Conservation (phyloP, 2,888 invertebrate genomes). For the Lepidonotus clava region DNA sequence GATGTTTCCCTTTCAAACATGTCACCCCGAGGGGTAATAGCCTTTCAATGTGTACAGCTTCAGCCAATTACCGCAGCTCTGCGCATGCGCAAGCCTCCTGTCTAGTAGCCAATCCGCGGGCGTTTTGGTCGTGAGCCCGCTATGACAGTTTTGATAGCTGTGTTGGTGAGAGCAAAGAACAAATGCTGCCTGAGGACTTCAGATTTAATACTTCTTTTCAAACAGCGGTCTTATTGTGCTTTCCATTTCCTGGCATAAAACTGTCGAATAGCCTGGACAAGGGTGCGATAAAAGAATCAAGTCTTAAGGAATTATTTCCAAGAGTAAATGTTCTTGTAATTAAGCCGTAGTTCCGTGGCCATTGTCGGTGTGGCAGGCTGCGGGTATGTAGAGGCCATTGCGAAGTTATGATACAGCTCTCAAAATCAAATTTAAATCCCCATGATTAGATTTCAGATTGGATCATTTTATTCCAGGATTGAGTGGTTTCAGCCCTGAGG, state of each 20-base stretch:
- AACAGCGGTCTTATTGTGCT: neutral
- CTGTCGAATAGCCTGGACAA: neutral
- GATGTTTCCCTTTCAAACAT: constrained; percentile 19
- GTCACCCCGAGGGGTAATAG: neutral
- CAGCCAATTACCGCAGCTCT: neutral
- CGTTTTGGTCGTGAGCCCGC: neutral
- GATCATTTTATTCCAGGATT: too few species aligned
- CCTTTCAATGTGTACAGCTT: constrained; percentile 13
- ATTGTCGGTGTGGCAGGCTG: too few species aligned
- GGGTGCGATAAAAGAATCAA: neutral
- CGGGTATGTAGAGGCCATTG: too few species aligned
- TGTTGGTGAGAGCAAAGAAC: neutral
- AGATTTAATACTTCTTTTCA: neutral
- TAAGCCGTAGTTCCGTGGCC: too few species aligned
- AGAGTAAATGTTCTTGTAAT: neutral
- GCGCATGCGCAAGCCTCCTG: neutral
- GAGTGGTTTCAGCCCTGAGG: too few species aligned
- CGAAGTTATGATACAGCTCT: too few species aligned
- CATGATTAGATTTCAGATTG: too few species aligned
- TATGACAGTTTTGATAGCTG: constrained; percentile 8
- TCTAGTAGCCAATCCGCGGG: neutral
- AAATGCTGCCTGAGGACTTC: neutral
- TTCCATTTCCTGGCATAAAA: neutral
- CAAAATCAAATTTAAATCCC: too few species aligned
- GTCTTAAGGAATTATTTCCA: neutral